Base-by-base conservation (phyloP, 2,888 invertebrate species). In the Mimas tiliae region DNA sequence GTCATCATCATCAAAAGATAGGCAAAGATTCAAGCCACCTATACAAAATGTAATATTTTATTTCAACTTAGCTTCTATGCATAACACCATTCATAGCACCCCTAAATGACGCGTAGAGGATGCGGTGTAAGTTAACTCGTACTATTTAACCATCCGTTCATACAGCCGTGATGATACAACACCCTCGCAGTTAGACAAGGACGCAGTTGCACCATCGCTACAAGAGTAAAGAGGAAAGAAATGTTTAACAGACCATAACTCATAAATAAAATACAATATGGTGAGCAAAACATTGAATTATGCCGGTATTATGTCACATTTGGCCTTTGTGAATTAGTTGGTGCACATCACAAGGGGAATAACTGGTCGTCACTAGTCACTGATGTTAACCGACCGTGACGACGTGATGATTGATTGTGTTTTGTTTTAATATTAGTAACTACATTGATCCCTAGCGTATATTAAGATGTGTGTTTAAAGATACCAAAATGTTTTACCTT, bases 211-310 rank as follows among this genome's bases (percentile, higher is more conserved):
- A 65, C 65, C 52, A 53, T 66, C 48, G 58, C 66, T 68, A 65
- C 63, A 76, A 68, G 73, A 72, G 75, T 65, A 74, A 89, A 79
- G 84, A 85, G 79, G 89, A 85, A 69, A 72, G 69, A 74, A 65
- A 82, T 75, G 85, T 77, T 86, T 88, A 86, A 85, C 88, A 81
- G 87, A 76, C 88, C 91, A 93, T 93, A 90, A 92, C 92, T 93
- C 93, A 94, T 94, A 94, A 94, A 94, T 94, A 94, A 94, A 94
- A 90, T 91, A 93, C 93, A 94, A 94, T 94, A 94, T 94, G 94
- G 94, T 94, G 94, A 93, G 93, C 94, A 94, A 93, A 94, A 94
- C 93, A 94, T 93, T 93, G 93, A 92, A 93, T 93, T 93, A 93
- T 93, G 91, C 89, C 76, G 90, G 91, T 92, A 93, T 93, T 93